phyloP scores from a whole-genome alignment of 2,888 invertebrate genomes.

The Drosophila nigricruria region DNA sequence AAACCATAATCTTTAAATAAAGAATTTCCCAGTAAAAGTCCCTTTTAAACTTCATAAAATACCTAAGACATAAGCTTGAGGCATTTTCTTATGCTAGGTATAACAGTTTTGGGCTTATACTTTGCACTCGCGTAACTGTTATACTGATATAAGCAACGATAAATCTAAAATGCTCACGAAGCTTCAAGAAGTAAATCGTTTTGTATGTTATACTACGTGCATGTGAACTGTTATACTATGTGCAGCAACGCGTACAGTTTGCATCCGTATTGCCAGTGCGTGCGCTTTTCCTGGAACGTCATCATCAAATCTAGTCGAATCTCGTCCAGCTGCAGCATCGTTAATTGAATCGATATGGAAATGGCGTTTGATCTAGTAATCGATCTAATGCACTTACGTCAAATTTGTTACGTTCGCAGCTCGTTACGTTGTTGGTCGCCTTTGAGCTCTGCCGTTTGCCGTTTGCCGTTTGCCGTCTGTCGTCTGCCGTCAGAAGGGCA shows the following conservation, averaged over 20 bases:
- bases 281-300: conserved; percentile 52
- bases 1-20: too few relatives aligned
- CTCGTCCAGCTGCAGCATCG: conserved; percentile 17
- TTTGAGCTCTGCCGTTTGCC: background rate
- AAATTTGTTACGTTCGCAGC: conserved; percentile 15
- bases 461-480: background rate
- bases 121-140: background rate
- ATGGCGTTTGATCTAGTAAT: conserved; percentile 19
- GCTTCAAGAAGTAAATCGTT: background rate
- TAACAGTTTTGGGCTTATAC: background rate
- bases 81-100: background rate
- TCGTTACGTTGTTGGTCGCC: conserved; percentile 8
- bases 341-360: conserved; percentile 32
- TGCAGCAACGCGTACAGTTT: conserved; percentile 36
- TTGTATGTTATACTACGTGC: background rate
- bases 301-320: conserved; percentile 29
- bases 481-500: conserved; percentile 36
- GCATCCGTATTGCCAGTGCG: conserved; percentile 59
- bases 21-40: background rate
- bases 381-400: conserved; percentile 65
- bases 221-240: background rate
- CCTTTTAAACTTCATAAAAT: background rate
- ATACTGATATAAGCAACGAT: background rate
- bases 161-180: background rate
- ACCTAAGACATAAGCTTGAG: background rate